These are phyloP conservation scores for Eclectus roratus DNA, from an alignment of 2,113 vertebrate species.

Conservation along the genomic window DNA sequence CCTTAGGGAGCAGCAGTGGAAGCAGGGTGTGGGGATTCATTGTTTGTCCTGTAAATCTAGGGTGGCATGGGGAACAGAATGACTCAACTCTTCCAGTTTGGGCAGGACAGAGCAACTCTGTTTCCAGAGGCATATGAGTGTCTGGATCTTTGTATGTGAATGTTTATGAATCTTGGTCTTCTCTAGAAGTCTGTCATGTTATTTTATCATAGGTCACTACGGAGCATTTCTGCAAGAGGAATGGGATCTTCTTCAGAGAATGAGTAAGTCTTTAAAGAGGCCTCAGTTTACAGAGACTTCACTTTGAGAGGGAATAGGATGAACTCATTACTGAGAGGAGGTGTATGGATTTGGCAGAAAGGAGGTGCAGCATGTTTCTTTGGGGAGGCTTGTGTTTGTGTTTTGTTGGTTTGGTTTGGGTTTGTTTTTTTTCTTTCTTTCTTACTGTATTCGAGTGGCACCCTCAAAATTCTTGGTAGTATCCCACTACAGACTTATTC, in stretches of 20 bases:
- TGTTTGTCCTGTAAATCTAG: background rate
- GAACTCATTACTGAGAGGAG: background rate
- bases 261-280: constrained; percentile 80
- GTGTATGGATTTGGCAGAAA: background rate
- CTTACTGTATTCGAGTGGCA: background rate
- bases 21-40: background rate
- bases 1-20: background rate
- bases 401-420: background rate
- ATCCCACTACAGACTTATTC: background rate
- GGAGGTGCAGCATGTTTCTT: background rate
- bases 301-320: background rate
- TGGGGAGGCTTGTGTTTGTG: background rate
- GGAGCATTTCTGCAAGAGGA: constrained; percentile 96
- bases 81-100: background rate
- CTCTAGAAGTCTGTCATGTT: background rate
- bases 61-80: background rate
- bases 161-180: background rate
- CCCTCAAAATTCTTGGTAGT: background rate
- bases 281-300: background rate
- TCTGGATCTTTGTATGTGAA: background rate
- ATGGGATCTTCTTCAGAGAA: constrained; percentile 92
- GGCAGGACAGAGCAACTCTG: background rate
- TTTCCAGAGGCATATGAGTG: background rate
- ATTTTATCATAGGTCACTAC: constrained; percentile 83
- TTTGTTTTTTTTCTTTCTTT: background rate